A percentile compares a stretch with the other conserved stretches of the same genome.
Conservation (phyloP, 2,113 vertebrate genomes). For the Helogale parvula region DNA sequence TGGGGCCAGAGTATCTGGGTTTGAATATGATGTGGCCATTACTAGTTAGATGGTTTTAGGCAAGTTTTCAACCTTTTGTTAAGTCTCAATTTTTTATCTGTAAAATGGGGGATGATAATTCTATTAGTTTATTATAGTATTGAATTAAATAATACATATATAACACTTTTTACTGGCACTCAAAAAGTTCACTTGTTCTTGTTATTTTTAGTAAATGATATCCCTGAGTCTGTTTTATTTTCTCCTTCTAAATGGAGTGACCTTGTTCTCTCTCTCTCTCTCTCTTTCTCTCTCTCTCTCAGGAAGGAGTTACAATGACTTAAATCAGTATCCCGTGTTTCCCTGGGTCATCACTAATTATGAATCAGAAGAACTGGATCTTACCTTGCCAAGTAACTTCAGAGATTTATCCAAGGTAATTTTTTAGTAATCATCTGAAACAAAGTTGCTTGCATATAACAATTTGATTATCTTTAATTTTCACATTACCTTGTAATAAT, state of each 20-base stretch:
- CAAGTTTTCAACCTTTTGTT: not conserved
- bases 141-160: not conserved
- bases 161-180: not conserved
- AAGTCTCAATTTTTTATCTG: not conserved
- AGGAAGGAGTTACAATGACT: constrained; percentile 97
- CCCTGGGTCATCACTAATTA: constrained; percentile 99
- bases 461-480: constrained; percentile 22
- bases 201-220: constrained; percentile 13
- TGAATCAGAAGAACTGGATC: constrained; percentile 95
- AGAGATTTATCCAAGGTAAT: constrained; percentile 98
- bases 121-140: not conserved
- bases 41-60: not conserved
- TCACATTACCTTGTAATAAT: not conserved
- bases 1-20: not conserved
- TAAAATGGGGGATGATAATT: not conserved
- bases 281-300: constrained; percentile 36
- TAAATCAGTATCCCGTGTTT: constrained; percentile 99
- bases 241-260: not conserved
- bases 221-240: not conserved
- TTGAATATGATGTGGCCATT: not conserved
- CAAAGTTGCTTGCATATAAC: constrained; percentile 24
- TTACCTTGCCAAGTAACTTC: constrained; percentile 98
- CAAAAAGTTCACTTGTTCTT: constrained; percentile 2
- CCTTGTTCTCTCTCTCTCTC: not conserved
- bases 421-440: constrained; percentile 50